phyloP scores from a whole-genome alignment of 2,113 vertebrate genomes.

The Pteronura brasiliensis region DNA sequence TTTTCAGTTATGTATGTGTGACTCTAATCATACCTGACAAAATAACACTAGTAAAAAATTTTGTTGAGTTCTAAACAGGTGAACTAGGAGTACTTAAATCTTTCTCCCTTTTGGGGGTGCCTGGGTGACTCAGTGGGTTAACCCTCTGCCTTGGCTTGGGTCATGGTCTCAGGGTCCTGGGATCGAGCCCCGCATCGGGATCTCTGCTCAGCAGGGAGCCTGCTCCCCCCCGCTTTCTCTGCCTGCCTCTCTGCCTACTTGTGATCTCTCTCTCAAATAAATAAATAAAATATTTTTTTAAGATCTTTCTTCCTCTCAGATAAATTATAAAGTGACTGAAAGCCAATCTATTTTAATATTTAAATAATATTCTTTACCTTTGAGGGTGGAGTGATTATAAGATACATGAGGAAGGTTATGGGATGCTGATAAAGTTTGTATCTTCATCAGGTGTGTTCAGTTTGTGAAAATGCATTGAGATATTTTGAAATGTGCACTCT shows the following conservation, averaged over 20 bases:
- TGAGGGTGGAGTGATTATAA: not conserved
- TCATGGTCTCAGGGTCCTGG: too few relatives aligned
- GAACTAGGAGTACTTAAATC: constrained; percentile 7
- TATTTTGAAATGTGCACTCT: not conserved
- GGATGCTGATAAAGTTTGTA: not conserved
- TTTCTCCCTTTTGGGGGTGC: not conserved
- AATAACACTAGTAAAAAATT: not conserved
- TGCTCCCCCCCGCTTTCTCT: too few relatives aligned
- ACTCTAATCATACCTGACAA: constrained; percentile 6
- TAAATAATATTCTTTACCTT: not conserved
- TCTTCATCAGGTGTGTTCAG: not conserved
- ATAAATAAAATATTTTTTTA: too few relatives aligned
- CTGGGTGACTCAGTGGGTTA: too few relatives aligned
- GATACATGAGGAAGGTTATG: not conserved
- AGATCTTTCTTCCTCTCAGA: not conserved
- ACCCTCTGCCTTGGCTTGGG: too few relatives aligned
- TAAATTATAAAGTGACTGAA: not conserved
- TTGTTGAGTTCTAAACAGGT: constrained; percentile 25
- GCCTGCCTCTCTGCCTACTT: too few relatives aligned
- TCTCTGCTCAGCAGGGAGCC: too few relatives aligned
- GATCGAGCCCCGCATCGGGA: too few relatives aligned
- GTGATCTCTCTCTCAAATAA: too few relatives aligned
- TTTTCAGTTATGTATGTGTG: not conserved
- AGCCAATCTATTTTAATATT: constrained; percentile 29
- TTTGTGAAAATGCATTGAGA: not conserved